These are phyloP conservation scores for Anticlea derivata DNA, from an alignment of 2,888 invertebrate species.

Conservation along the genomic window DNA sequence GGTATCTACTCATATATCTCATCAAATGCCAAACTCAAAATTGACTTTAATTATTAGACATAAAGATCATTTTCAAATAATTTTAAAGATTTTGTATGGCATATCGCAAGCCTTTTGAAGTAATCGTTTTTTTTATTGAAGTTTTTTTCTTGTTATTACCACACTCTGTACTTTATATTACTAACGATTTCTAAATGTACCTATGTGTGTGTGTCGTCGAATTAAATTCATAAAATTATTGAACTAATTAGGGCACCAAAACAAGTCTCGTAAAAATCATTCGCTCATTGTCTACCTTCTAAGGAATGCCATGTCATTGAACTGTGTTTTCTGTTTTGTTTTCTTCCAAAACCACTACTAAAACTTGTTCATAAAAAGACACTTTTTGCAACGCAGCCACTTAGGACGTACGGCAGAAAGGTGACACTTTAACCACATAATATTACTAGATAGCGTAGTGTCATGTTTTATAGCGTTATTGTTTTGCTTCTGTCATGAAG, in stretches of 20 bases:
- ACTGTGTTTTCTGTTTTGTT: conserved; percentile 20
- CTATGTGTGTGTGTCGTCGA: neutral
- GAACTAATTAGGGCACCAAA: neutral
- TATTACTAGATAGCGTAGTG: conserved; percentile 44
- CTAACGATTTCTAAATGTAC: neutral
- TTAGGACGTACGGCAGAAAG: conserved; percentile 81
- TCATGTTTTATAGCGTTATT: conserved; percentile 40
- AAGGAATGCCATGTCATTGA: conserved; percentile 11
- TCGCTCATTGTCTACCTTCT: neutral
- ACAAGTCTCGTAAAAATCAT: neutral
- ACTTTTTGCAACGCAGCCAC: conserved; percentile 78
- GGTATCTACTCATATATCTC: too few species aligned
- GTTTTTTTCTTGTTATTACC: too few species aligned
- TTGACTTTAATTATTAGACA: too few species aligned
- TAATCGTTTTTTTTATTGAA: too few species aligned
- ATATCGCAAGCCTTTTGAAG: too few species aligned
- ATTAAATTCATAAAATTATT: neutral
- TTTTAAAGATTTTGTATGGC: too few species aligned
- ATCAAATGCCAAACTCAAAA: too few species aligned
- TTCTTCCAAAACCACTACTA: conserved; percentile 16
- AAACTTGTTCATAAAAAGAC: conserved; percentile 36
- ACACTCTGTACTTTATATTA: too few species aligned
- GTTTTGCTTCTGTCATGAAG: conserved; percentile 38
- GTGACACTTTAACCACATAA: conserved; percentile 58
- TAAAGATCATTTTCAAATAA: too few species aligned